These are phyloP conservation scores for Crenuchus spilurus DNA, from an alignment of 2,797 vertebrate genomes.

Conservation along the genomic window DNA sequence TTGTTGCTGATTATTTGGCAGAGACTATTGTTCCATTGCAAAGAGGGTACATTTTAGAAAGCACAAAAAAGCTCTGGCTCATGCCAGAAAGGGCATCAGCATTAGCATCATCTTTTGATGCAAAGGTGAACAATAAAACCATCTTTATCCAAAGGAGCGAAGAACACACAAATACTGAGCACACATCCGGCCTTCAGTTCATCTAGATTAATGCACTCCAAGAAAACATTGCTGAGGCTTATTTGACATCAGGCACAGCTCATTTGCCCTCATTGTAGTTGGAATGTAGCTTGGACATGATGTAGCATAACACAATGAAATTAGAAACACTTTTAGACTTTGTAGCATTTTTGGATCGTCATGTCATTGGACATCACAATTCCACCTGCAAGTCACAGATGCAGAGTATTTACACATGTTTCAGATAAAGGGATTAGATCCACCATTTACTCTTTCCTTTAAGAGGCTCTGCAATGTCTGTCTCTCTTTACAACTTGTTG, in stretches of 20 bases:
- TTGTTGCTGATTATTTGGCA: slow-evolving; percentile 55
- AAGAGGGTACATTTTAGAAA: slow-evolving; percentile 72
- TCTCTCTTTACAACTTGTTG: slow-evolving; percentile 45
- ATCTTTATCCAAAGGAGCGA: slow-evolving; percentile 36
- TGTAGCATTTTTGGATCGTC: slow-evolving; percentile 78
- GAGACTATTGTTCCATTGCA: slow-evolving; percentile 55
- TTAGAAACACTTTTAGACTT: slow-evolving; percentile 77
- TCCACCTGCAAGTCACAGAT: slow-evolving; percentile 54
- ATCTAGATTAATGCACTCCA: neutral
- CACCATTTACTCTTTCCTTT: slow-evolving; percentile 44
- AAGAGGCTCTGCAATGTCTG: slow-evolving; percentile 44
- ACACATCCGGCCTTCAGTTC: slow-evolving; percentile 27
- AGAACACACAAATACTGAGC: slow-evolving; percentile 18
- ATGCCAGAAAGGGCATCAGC: slow-evolving; percentile 47
- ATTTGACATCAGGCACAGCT: slow-evolving; percentile 81
- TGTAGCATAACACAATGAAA: slow-evolving; percentile 83
- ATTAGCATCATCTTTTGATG: slow-evolving; percentile 44
- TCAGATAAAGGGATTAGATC: slow-evolving; percentile 70
- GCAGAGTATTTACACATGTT: slow-evolving; percentile 81
- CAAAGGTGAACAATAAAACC: slow-evolving; percentile 45
- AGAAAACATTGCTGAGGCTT: slow-evolving; percentile 60
- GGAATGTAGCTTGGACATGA: slow-evolving; percentile 84
- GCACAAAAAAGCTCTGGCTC: slow-evolving; percentile 74
- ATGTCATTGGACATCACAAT: slow-evolving; percentile 62
- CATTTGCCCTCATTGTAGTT: slow-evolving; percentile 80